Evolutionary conservation across 2,797 vertebrate species (phyloP).

Genomic region (Galaxias olidus): DNA sequence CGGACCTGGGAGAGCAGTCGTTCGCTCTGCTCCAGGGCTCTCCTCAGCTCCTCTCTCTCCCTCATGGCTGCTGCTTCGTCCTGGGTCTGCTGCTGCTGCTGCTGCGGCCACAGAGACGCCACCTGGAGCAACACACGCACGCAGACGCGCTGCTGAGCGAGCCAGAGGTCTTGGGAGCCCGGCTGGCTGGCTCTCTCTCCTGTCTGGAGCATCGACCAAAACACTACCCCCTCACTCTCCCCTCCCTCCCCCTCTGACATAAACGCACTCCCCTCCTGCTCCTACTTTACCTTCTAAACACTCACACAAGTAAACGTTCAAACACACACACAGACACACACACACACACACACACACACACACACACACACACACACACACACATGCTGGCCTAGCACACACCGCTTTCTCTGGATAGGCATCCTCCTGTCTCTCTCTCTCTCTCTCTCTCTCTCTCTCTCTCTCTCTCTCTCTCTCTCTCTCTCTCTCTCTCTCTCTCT

Average conservation of each 20-base stretch:
- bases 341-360: constrained; percentile 9
- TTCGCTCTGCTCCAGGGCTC: constrained; percentile 68
- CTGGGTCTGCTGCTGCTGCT: constrained; percentile 28
- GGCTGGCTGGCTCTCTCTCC: constrained; percentile 27
- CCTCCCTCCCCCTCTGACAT: constrained; percentile 10
- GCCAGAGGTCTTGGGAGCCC: constrained; percentile 35
- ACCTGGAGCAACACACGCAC: constrained; percentile 30
- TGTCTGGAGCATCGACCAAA: constrained; percentile 29
- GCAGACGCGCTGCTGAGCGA: constrained; percentile 26
- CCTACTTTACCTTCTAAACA: constrained; percentile 12
- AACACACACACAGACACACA: neutral
- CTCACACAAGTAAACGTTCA: constrained; percentile 7
- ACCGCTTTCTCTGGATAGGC: too few relatives aligned
- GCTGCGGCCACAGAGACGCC: constrained; percentile 43
- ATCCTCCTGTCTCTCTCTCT: neutral
- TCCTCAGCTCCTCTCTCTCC: constrained; percentile 74
- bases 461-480: constrained; percentile 1
- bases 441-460: neutral
- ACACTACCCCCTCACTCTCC: constrained; percentile 7
- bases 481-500: constrained; percentile 23
- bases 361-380: constrained; percentile 16
- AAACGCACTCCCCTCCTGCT: neutral
- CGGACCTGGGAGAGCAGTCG: constrained; percentile 60
- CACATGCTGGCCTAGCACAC: neutral
- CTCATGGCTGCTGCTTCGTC: constrained; percentile 63